Evolutionary conservation across 1,140 invertebrate genomes (phyloP).

Genomic region (Tetragnatha versicolor): DNA sequence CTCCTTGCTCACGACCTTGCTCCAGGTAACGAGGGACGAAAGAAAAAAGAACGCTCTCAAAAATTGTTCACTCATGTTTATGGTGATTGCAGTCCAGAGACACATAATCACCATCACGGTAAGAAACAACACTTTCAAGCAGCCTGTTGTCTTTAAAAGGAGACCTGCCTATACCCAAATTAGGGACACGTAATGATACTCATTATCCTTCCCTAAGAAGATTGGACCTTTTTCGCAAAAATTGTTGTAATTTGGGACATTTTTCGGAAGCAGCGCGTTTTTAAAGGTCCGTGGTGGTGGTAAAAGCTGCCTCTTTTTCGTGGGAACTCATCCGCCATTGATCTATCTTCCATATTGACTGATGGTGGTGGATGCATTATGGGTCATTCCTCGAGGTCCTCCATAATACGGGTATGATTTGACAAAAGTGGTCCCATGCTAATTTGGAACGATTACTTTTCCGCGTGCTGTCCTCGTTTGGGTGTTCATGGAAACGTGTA

Average conservation of each 20-base stretch:
- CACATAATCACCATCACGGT: conserved; percentile 26
- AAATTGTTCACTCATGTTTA: conserved; percentile 53
- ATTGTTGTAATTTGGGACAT: conserved; percentile 21
- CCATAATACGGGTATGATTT: no score
- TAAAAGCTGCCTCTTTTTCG: no score
- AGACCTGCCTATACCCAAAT: background rate
- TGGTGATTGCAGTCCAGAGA: conserved; percentile 37
- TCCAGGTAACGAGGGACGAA: conserved; percentile 24
- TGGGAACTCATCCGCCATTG: no score
- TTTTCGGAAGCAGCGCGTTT: conserved; percentile 14
- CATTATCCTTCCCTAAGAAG: conserved; percentile 8
- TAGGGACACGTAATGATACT: conserved; percentile 17
- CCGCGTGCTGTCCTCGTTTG: no score
- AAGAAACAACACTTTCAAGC: background rate
- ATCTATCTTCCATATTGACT: no score
- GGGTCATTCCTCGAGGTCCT: no score
- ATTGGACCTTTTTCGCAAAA: conserved; percentile 22
- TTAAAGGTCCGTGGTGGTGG: background rate
- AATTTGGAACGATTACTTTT: no score
- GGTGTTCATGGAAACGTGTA: no score
- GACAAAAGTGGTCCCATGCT: no score
- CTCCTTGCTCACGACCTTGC: conserved; percentile 37
- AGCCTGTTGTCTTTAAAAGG: conserved; percentile 5
- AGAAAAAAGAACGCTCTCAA: conserved; percentile 16
- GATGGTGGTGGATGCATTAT: no score